These are phyloP conservation scores for Caenorhabditis tropicalis DNA, from an alignment of 1,140 invertebrate species.

Conservation along the genomic window DNA sequence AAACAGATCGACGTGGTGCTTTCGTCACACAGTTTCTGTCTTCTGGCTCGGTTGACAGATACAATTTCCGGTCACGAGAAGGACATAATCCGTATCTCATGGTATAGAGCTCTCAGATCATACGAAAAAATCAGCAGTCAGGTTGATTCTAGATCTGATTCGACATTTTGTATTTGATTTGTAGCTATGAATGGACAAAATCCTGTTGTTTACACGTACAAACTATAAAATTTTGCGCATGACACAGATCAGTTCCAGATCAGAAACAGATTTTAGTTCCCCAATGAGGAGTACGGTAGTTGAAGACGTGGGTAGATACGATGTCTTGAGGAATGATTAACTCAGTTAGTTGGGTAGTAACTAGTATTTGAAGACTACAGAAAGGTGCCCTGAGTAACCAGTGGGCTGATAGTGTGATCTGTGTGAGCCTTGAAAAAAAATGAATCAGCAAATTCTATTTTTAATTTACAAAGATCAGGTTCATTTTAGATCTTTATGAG, in stretches of 20 bases:
- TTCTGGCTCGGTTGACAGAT: not conserved
- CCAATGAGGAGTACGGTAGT: not conserved
- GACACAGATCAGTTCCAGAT: not conserved
- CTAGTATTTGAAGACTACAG: too few relatives aligned
- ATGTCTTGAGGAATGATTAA: not conserved
- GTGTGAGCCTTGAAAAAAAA: too few relatives aligned
- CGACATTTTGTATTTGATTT: not conserved
- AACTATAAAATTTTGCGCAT: not conserved
- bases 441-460: too few relatives aligned
- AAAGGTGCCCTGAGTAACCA: too few relatives aligned
- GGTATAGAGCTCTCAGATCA: not conserved
- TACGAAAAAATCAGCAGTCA: not conserved
- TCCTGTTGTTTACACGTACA: not conserved
- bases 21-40: slow-evolving; percentile 1
- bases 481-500: too few relatives aligned
- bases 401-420: too few relatives aligned
- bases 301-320: not conserved
- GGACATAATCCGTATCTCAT: not conserved
- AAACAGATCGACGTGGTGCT: not conserved
- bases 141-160: not conserved
- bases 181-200: not conserved
- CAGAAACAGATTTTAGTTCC: not conserved
- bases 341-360: too few relatives aligned
- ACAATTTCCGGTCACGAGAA: not conserved
- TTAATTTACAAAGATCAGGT: too few relatives aligned